Evolutionary conservation across 1,140 invertebrate species (phyloP).

Genomic region (Neodiprion virginianus): DNA sequence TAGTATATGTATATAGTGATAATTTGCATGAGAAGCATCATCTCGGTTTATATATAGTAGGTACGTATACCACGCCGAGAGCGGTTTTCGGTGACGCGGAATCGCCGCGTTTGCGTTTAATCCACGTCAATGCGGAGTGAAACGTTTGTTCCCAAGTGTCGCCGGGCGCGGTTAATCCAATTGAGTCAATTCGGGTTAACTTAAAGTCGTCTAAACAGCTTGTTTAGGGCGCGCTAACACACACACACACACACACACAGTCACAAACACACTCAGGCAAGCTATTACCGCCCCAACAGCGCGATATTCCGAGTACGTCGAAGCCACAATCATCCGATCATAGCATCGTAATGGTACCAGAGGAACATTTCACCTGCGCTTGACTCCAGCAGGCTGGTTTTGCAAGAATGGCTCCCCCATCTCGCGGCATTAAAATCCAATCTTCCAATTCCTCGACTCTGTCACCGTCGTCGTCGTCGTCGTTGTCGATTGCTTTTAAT

Average conservation of each 20-base stretch:
- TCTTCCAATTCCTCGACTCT: no score
- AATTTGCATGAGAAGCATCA: conserved; percentile 60
- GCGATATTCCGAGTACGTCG: no score
- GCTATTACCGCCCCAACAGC: no score
- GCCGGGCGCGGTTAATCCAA: conserved; percentile 60
- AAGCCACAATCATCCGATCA: no score
- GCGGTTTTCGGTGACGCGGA: conserved; percentile 40
- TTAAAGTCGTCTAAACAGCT: conserved; percentile 63
- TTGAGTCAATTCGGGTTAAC: conserved; percentile 63
- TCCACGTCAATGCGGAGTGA: conserved; percentile 19
- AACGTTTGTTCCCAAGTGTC: conserved; percentile 60
- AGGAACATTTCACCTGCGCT: no score
- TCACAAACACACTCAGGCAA: no score
- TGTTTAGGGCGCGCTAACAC: conserved; percentile 53
- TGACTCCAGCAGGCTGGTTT: no score
- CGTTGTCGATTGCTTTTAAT: no score
- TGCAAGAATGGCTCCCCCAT: no score
- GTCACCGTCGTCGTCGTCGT: no score
- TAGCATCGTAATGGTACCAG: no score
- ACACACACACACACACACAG: conserved; percentile 29
- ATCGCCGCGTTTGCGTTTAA: neutral
- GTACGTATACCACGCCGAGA: conserved; percentile 4
- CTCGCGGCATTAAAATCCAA: no score
- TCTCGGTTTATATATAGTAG: conserved; percentile 26
- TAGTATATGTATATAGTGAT: conserved; percentile 29